phyloP scores from a whole-genome alignment of 1,140 invertebrate genomes.

The Temnothorax nylanderi region DNA sequence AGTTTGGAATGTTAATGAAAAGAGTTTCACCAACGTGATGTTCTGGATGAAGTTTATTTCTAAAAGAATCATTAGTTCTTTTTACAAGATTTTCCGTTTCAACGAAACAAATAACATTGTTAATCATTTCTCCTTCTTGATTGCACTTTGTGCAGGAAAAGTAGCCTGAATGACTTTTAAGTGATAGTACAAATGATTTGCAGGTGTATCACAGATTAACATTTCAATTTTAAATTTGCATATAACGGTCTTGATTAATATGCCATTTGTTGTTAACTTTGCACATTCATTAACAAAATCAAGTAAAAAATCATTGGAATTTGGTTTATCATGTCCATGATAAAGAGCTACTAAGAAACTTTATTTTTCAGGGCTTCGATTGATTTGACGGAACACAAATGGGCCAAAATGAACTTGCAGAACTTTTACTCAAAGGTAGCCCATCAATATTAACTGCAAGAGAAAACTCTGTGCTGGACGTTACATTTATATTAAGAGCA shows the following conservation, averaged over 20 bases:
- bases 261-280: conserved; percentile 23
- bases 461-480: not conserved
- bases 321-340: conserved; percentile 36
- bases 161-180: conserved; percentile 31
- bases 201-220: conserved; percentile 32
- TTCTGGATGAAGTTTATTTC: not conserved
- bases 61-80: conserved; percentile 12
- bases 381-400: conserved; percentile 15
- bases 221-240: conserved; percentile 23
- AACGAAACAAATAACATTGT: conserved; percentile 13
- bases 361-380: not conserved
- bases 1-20: not conserved
- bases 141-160: conserved; percentile 34
- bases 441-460: conserved; percentile 25
- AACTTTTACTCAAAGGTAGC: conserved; percentile 1
- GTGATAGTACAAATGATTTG: not conserved
- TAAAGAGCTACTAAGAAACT: conserved; percentile 14
- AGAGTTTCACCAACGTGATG: not conserved
- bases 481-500: conserved; percentile 14
- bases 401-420: conserved; percentile 1
- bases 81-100: conserved; percentile 1
- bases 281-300: conserved; percentile 30
- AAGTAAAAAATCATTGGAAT: not conserved
- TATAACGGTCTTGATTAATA: conserved; percentile 14
- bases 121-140: conserved; percentile 29